Conservation (phyloP, 2,888 invertebrate species). For the Phoenoteleia sp. region DNA sequence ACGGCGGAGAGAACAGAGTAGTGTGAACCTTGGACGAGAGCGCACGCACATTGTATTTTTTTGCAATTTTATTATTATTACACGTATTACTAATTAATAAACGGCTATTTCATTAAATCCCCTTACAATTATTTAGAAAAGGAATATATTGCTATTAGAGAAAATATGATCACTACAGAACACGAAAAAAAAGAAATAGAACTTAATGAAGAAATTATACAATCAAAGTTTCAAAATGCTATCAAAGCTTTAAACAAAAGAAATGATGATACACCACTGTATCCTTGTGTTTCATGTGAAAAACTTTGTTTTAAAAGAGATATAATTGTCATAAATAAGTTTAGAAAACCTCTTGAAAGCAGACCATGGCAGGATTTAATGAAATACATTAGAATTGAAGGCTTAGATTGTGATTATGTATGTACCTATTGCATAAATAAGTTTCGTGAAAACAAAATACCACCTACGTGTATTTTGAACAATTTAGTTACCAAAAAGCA, state of each 20-base stretch:
- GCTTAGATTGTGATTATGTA: constrained; percentile 41
- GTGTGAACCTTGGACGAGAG: too few species aligned
- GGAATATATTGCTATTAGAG: not conserved
- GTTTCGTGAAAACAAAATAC: constrained; percentile 42
- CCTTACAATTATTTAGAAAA: not conserved
- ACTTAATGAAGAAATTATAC: constrained; percentile 65
- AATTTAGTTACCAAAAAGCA: constrained; percentile 45
- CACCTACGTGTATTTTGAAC: constrained; percentile 72
- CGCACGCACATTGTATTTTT: too few species aligned
- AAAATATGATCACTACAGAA: not conserved
- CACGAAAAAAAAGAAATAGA: constrained; percentile 35
- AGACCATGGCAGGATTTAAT: not conserved
- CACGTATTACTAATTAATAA: too few species aligned
- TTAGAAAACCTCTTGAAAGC: constrained; percentile 48
- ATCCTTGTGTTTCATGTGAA: constrained; percentile 70
- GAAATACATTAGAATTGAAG: not conserved
- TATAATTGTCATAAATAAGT: constrained; percentile 63
- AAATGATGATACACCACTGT: constrained; percentile 62
- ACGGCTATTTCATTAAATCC: too few species aligned
- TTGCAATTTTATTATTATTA: too few species aligned
- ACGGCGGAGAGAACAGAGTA: too few species aligned
- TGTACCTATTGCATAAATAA: constrained; percentile 39
- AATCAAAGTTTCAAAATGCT: constrained; percentile 39
- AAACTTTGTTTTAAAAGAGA: too few species aligned
- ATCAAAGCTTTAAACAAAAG: constrained; percentile 65